Percentiles rank a stretch among this genome's conserved stretches.
phyloP scores from a whole-genome alignment of 2,797 vertebrate genomes.

The Scolopax rusticola region DNA sequence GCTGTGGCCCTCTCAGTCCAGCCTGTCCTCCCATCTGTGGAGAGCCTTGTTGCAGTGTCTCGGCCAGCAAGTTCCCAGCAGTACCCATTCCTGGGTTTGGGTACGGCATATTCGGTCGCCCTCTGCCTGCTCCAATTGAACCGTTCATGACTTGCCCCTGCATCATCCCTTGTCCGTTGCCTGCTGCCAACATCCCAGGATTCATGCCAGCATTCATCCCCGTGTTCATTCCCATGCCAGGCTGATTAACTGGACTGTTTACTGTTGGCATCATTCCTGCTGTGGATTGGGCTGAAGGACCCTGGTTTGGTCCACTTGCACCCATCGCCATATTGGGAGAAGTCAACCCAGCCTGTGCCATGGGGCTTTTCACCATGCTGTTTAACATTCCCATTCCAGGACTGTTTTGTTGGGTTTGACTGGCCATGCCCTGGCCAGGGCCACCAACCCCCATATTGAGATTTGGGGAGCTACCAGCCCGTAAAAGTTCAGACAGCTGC shows the following conservation, averaged over 20 bases:
- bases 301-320: conserved; percentile 79
- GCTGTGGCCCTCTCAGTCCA: conserved; percentile 89
- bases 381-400: conserved; percentile 91
- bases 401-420: conserved; percentile 81
- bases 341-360: conserved; percentile 83
- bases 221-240: conserved; percentile 90
- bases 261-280: conserved; percentile 82
- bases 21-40: conserved; percentile 89
- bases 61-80: conserved; percentile 88
- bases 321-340: conserved; percentile 87
- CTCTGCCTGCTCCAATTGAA: conserved; percentile 89
- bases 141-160: conserved; percentile 96
- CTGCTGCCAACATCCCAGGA: conserved; percentile 82
- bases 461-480: conserved; percentile 85
- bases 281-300: conserved; percentile 77
- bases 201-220: conserved; percentile 90
- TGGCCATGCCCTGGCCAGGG: conserved; percentile 80
- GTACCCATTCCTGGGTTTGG: conserved; percentile 86
- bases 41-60: conserved; percentile 90
- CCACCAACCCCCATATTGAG: conserved; percentile 86
- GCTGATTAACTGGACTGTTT: conserved; percentile 84
- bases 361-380: conserved; percentile 86
- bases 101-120: conserved; percentile 85
- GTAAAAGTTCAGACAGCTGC: conserved; percentile 95
- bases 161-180: conserved; percentile 90